Evolutionary conservation across 2,888 invertebrate genomes (phyloP), one percentile per base, ranked within the genome.

Genomic region (Hyposoter didymator): DNA sequence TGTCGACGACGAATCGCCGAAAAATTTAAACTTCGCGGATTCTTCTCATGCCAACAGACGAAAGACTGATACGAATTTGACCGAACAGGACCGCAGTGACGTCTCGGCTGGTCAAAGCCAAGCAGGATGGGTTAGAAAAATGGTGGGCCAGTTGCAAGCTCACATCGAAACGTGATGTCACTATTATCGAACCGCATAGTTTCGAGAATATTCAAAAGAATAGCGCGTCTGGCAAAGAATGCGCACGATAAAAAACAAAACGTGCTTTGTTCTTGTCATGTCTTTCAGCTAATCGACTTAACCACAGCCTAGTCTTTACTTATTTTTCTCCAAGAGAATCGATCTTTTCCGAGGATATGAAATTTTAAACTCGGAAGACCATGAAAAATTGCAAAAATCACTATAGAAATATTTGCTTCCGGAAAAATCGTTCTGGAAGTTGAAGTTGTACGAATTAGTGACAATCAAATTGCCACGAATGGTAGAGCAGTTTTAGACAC

Each of bases 51-150:
- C 4, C 3, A 66, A 28, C 47, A 22, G n/a, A 64, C 17, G 47
- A 14, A 85, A 78, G 39, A 81, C 70, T 69, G 49, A 64, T 17
- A 59, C 55, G 4, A 45, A 59, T 8, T 45, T 35, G 28, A 69
- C 32, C 0, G 89, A 90, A 59, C 59, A 59, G 6, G 91, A 92
- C 1, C 90, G 87, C 8, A 92, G 92, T 14, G 94, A 94, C 66
- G 90, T 94, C 45, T 94, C 94, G 2, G 92, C 92, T 1, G 94
- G 93, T 0, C 93, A 94, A 75, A 94, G 93, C 87, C 93, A 93
- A 75, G 92, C 92, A 0, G 94, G 94, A 6, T 94, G 94, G 94
- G 94, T 94, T 0, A 90, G 91, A 32, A 93, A 92, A 87, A 93
- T 94, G 85, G 93, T 94, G 10, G 93, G 93, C 32, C 94, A 94